Conservation (phyloP, 2,888 invertebrate genomes). For the Miltochrista miniata region DNA sequence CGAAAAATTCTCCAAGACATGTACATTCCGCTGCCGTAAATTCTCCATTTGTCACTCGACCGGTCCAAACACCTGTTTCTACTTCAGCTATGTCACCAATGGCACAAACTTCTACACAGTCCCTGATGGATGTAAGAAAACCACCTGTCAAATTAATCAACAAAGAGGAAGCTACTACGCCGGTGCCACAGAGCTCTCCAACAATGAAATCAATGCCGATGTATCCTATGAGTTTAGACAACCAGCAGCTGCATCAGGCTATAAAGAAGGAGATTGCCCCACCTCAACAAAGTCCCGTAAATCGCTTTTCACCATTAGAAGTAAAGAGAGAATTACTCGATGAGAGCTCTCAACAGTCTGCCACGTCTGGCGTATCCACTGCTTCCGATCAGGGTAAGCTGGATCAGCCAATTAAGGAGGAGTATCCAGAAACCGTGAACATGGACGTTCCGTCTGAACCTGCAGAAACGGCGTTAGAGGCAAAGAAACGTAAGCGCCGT, state of each 20-base stretch:
- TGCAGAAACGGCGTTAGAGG: slow-evolving; percentile 80
- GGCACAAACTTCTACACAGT: slow-evolving; percentile 72
- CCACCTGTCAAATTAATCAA: slow-evolving; percentile 65
- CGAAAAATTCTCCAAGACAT: slow-evolving; percentile 71
- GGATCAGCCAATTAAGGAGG: slow-evolving; percentile 84
- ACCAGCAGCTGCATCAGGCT: slow-evolving; percentile 68
- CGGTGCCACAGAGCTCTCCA: slow-evolving; percentile 69
- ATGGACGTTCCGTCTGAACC: slow-evolving; percentile 69
- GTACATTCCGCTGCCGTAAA: slow-evolving; percentile 59
- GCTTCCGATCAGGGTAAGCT: slow-evolving; percentile 84
- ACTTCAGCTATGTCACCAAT: slow-evolving; percentile 67
- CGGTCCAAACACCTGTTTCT: slow-evolving; percentile 64
- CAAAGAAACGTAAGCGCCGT: slow-evolving; percentile 88
- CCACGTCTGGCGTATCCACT: slow-evolving; percentile 82
- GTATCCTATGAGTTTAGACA: slow-evolving; percentile 69
- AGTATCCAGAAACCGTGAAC: slow-evolving; percentile 77
- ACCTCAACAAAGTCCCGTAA: slow-evolving; percentile 79
- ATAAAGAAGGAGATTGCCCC: slow-evolving; percentile 83
- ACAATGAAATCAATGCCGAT: slow-evolving; percentile 72
- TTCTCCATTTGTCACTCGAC: slow-evolving; percentile 65
- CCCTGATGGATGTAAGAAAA: slow-evolving; percentile 78
- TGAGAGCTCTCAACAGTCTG: slow-evolving; percentile 86
- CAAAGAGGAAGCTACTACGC: slow-evolving; percentile 75
- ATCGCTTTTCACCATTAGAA: slow-evolving; percentile 84
- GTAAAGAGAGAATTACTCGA: slow-evolving; percentile 89